phyloP scores from a whole-genome alignment of 2,113 vertebrate species.

The Trogon surrucura region DNA sequence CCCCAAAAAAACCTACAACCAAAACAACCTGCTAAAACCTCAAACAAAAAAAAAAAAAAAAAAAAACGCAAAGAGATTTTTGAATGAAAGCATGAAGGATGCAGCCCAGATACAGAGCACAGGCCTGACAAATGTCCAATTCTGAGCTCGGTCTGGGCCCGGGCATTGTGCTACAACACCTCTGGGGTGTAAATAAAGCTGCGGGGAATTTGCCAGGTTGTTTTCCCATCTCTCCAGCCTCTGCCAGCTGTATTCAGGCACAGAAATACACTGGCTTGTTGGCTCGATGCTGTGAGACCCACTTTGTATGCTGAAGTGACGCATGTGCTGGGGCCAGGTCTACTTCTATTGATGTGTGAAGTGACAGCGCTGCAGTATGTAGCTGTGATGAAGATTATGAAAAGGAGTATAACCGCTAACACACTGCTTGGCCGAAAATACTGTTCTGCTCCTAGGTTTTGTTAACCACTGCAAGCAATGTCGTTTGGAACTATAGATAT shows the following conservation, averaged over 20 bases:
- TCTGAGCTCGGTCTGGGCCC: neutral
- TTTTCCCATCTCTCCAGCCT: neutral
- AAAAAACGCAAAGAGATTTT: neutral
- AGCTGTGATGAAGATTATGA: neutral
- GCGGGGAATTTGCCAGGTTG: neutral
- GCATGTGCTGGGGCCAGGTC: neutral
- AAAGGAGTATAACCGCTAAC: neutral
- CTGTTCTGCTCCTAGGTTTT: neutral
- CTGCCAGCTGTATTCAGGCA: neutral
- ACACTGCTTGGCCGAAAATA: neutral
- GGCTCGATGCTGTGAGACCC: neutral
- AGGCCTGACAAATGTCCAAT: neutral
- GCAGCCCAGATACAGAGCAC: neutral
- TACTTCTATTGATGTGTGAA: neutral
- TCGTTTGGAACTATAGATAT: neutral
- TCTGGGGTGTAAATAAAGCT: neutral
- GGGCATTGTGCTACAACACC: neutral
- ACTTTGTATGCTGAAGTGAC: neutral
- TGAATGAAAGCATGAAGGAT: neutral
- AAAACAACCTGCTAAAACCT: too few species aligned
- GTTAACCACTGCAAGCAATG: neutral
- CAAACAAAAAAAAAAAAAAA: too few species aligned
- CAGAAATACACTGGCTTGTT: neutral
- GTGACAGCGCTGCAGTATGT: neutral
- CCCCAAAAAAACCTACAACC: neutral